Base-by-base conservation (phyloP, 2,888 invertebrate genomes). In the Cerastoderma edule region DNA sequence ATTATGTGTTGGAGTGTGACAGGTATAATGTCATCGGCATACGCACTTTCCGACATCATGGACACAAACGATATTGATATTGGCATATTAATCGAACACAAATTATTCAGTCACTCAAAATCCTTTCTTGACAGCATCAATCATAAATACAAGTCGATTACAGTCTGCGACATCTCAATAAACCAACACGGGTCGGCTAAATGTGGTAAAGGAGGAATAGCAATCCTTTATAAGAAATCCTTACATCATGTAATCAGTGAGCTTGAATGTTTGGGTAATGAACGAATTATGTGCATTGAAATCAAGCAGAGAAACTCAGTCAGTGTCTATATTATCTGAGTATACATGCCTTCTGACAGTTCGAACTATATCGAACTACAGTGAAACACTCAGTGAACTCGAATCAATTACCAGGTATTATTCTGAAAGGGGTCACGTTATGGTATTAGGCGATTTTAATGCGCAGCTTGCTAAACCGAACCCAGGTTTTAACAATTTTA, bases 131-230 rank as follows among this genome's bases (percentile, higher is more conserved):
- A 39, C 39, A 24, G 35, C 24, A 30, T 63, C 5, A 32, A 63
- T 22, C 22, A 27, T 3, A 39, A 63, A 8, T 63, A 39, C 27
- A 24, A 19, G 8, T 19, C 63, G n/a, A 8, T 39, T 1, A 5
- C 16, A 6, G 13, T 39, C 8, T 35, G 24, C 27, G 63, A 63
- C 27, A 27, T 24, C 24, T 63, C 63, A 2, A 19, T 63, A 5
- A 19, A n/a, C 19, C 63, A 32, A 35, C 16, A 30, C 19, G 19
- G n/a, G 6, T 39, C 48, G n/a, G 22, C 24, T 6, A 16, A 27
- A 63, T 63, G 63, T n/a, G 63, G 63, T 1, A 63, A 63, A 63
- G 63, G 35, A 19, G 63, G 63, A 13, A 35, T 35, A 35, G 63
- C 63, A 4, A 35, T n/a, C n/a, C 19, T 30, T 35, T n/a, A 24